Conservation (phyloP, 2,888 invertebrate genomes). For the Chirona hameri region DNA sequence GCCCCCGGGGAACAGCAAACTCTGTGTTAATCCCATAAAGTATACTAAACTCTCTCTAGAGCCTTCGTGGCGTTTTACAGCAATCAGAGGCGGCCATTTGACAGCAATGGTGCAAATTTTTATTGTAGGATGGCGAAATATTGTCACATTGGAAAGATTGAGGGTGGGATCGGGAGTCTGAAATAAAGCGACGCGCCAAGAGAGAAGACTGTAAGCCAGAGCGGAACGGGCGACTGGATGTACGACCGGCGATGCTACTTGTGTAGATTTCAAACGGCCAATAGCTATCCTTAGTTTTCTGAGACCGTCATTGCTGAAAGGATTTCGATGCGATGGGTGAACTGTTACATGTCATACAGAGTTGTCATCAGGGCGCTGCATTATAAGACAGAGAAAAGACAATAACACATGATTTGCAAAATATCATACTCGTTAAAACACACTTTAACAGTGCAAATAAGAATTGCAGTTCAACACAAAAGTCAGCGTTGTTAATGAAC, state of each 20-base stretch:
- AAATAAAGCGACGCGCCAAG: not conserved
- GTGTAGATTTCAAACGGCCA: too few species aligned
- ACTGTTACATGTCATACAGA: too few species aligned
- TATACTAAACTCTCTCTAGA: constrained; percentile 25
- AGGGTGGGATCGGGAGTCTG: not conserved
- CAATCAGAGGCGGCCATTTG: not conserved
- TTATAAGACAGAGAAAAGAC: too few species aligned
- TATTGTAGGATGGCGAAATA: constrained; percentile 29
- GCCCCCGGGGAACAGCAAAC: constrained; percentile 23
- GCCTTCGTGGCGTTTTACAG: constrained; percentile 12
- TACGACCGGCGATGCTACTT: not conserved
- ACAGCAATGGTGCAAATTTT: constrained; percentile 28
- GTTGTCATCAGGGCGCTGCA: too few species aligned
- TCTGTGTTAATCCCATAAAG: constrained; percentile 26
- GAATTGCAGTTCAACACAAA: too few species aligned
- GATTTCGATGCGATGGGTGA: too few species aligned
- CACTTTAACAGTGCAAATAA: too few species aligned
- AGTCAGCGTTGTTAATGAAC: too few species aligned
- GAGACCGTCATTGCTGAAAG: too few species aligned
- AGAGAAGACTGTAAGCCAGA: not conserved
- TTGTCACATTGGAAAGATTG: constrained; percentile 26
- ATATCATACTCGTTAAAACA: too few species aligned
- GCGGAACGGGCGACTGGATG: not conserved
- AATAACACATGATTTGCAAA: too few species aligned
- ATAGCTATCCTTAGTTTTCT: too few species aligned